Base-by-base conservation (phyloP, 2,888 invertebrate species). In the Corbicula japonica region DNA sequence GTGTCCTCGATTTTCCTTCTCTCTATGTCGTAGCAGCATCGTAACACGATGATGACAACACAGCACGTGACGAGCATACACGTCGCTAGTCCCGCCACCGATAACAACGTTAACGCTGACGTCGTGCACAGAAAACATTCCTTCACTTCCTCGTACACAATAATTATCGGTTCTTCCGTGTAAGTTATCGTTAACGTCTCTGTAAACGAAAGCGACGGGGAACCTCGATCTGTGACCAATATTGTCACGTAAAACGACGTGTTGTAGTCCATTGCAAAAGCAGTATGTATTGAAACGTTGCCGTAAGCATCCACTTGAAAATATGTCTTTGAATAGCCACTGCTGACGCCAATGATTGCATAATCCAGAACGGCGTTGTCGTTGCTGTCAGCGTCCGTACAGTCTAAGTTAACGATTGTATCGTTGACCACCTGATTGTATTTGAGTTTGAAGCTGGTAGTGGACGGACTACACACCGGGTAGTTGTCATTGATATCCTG, bases 91-190 rank as follows among this genome's bases (percentile, higher is more conserved):
- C 58, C 72, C 0, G 52, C 46, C 2, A 54, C 75, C 6, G 80
- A 50, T 0, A 76, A 44, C 41, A 80, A 18, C 28, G 83, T 73
- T 34, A 77, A 56, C n/a, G 74, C 46, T n/a, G 63, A 70, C 41
- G 80, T 83, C 5, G 83, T 83, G 46, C 83, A 83, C n/a, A 75
- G 35, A 28, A 83, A 80, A 52, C 83, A 83, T 18, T 66, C 69
- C 6, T 52, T 35, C 28, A 75, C 34, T 44, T 62, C 60, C n/a
- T 46, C 41, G 41, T 72, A 71, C 0, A 18, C 58, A 18, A 70
- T 68, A 21, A 77, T 70, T 1, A 52, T 69, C 15, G 83, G 80
- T 46, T 58, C 46, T 48, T 71, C 76, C 2, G 72, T 72, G 61
- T 76, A 83, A 0, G 58, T 69, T 18, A 83, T 68, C 1, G 83